These are phyloP conservation scores for Potorous gilbertii DNA, from an alignment of 2,797 vertebrate genomes.

Conservation along the genomic window DNA sequence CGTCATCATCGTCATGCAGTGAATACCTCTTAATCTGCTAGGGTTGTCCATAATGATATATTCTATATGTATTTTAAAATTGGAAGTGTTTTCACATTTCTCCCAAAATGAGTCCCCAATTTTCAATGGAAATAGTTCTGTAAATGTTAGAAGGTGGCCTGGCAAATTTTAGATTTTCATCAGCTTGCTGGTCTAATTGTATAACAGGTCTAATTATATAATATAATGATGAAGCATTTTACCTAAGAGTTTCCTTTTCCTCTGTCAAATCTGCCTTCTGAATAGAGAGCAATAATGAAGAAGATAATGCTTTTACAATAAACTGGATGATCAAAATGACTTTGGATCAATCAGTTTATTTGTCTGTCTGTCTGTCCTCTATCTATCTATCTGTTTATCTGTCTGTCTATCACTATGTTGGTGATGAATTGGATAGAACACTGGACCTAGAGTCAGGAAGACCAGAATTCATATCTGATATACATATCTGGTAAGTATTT, in stretches of 20 bases:
- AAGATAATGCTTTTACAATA: not conserved
- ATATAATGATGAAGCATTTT: conserved; percentile 53
- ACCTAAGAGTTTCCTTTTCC: conserved; percentile 47
- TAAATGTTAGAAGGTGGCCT: conserved; percentile 40
- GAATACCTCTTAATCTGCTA: not conserved
- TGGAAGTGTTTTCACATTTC: conserved; percentile 18
- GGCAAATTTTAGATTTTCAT: conserved; percentile 56
- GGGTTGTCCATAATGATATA: conserved; percentile 12
- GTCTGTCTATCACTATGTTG: not conserved
- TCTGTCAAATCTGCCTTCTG: not conserved
- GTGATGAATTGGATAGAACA: not conserved
- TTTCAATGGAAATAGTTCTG: conserved; percentile 56
- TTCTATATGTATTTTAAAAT: conserved; percentile 41
- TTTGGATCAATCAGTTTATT: not conserved
- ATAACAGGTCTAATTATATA: conserved; percentile 60
- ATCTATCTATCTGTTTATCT: not conserved
- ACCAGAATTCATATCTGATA: not conserved
- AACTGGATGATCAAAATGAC: conserved; percentile 43
- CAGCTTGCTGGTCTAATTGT: conserved; percentile 70
- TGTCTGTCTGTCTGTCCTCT: not conserved
- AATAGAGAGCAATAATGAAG: conserved; percentile 30
- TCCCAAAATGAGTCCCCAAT: not conserved
- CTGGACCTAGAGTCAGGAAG: not conserved
- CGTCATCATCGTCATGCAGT: not conserved
- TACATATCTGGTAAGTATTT: too few relatives aligned